Conservation (phyloP, 1,140 invertebrate species). For the Elymnias hypermnestra region DNA sequence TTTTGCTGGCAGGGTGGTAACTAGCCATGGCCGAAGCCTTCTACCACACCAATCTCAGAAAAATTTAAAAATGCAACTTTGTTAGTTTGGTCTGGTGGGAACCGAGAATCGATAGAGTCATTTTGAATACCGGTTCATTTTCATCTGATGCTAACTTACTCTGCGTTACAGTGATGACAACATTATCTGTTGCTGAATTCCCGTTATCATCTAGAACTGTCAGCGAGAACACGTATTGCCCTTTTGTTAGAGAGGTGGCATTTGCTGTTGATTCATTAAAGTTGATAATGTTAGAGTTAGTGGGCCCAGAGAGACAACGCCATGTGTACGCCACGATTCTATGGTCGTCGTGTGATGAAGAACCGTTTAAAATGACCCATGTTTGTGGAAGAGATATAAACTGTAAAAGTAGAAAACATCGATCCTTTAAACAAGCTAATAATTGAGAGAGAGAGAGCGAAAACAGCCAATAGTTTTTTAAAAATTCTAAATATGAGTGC, state of each 20-base stretch:
- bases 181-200: slow-evolving; percentile 84
- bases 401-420: slow-evolving; percentile 64
- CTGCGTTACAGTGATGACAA: slow-evolving; percentile 90
- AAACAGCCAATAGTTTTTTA: no score
- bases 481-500: no score
- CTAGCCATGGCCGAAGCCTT: no score
- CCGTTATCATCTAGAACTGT: slow-evolving; percentile 90
- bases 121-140: no score
- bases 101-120: no score
- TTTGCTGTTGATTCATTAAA: slow-evolving; percentile 82
- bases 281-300: slow-evolving; percentile 70
- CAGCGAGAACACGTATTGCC: slow-evolving; percentile 89
- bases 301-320: slow-evolving; percentile 84
- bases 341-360: slow-evolving; percentile 89
- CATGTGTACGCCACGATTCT: slow-evolving; percentile 89
- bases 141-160: no score
- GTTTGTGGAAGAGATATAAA: slow-evolving; percentile 89
- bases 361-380: slow-evolving; percentile 86
- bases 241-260: slow-evolving; percentile 88
- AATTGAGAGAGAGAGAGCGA: no score
- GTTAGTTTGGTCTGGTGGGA: no score
- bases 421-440: no score
- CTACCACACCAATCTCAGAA: no score
- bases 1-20: no score
- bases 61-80: no score